Base-by-base conservation (phyloP, 2,888 invertebrate species). In the Dryomyza anilis region DNA sequence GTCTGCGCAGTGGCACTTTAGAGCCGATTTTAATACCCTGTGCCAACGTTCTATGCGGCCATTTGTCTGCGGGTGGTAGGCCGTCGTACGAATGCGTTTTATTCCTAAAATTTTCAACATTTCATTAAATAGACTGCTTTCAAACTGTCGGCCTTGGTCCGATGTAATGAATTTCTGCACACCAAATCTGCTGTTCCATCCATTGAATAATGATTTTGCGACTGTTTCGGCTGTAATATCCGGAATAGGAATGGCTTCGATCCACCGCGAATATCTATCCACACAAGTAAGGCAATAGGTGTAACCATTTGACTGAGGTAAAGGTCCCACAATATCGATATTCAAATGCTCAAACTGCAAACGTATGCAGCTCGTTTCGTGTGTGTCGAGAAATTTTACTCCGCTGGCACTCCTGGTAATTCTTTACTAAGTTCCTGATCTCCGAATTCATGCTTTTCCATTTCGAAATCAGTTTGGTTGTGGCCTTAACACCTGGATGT, bases 331-430 rank as follows among this genome's bases (percentile, higher is more conserved):
- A 33, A 48, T 33, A 27, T 29, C 14, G 29, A 36, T 21, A 48
- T 56, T 36, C 48, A 27, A 61, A 68, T 52, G 57, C 25, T 65
- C 61, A 29, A 57, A 62, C 59, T 6, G 43, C 2, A 25, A 61
- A 65, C 3, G 14, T 57, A 16, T 45, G 25, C 6, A 57, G 14
- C 1, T 48, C 39, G 19, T 7, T 4, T 62, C 55, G 16, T n/a
- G n/a, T n/a, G n/a, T n/a, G n/a, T n/a, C n/a, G n/a, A n/a, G n/a
- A n/a, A n/a, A n/a, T n/a, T n/a, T 64, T 62, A 25, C 62, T 19
- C 12, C 66, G 45, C 27, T 67, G 53, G 29, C 55, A 64, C 10
- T 64, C 33, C 25, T 33, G 48, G 29, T 57, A 67, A 36, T 33
- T 62, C 29, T 25, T 57, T 19, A 61, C 61, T 0, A 61, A 19